These are phyloP conservation scores for Lucilia sericata DNA, from an alignment of 1,140 invertebrate genomes.

Conservation along the genomic window DNA sequence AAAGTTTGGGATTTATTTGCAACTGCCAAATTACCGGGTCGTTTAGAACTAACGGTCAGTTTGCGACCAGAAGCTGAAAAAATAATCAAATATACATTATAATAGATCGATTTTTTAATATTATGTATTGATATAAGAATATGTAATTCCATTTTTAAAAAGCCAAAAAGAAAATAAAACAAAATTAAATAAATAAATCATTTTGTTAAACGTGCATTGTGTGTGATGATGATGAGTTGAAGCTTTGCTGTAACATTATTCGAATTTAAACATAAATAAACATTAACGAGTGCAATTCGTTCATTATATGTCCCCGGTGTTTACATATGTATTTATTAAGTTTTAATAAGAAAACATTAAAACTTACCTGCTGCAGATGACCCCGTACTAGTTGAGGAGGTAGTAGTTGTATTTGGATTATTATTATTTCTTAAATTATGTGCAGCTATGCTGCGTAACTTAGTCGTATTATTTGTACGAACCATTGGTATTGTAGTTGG, in stretches of 20 bases:
- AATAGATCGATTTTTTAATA: too few species aligned
- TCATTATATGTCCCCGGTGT: background rate
- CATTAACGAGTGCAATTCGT: background rate
- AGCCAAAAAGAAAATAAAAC: background rate
- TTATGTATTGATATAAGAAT: too few species aligned
- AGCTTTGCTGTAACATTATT: background rate
- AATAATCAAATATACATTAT: background rate
- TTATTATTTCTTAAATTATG: conserved; percentile 38
- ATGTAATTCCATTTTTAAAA: background rate
- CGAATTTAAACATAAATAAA: conserved; percentile 23
- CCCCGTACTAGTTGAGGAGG: conserved; percentile 26
- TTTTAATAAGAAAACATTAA: background rate
- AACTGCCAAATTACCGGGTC: conserved; percentile 72
- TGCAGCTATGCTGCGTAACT: conserved; percentile 41
- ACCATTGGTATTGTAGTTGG: conserved; percentile 39
- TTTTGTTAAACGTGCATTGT: conserved; percentile 4
- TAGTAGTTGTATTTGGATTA: background rate
- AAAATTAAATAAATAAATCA: background rate
- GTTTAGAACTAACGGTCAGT: conserved; percentile 77
- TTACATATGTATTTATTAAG: background rate
- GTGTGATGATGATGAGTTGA: background rate
- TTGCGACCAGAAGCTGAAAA: conserved; percentile 75
- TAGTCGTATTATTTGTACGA: conserved; percentile 38
- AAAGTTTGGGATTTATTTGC: conserved; percentile 85
- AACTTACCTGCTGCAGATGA: conserved; percentile 36